These are phyloP conservation scores for Chionodraco myersi DNA, from an alignment of 2,113 vertebrate species.

Conservation along the genomic window DNA sequence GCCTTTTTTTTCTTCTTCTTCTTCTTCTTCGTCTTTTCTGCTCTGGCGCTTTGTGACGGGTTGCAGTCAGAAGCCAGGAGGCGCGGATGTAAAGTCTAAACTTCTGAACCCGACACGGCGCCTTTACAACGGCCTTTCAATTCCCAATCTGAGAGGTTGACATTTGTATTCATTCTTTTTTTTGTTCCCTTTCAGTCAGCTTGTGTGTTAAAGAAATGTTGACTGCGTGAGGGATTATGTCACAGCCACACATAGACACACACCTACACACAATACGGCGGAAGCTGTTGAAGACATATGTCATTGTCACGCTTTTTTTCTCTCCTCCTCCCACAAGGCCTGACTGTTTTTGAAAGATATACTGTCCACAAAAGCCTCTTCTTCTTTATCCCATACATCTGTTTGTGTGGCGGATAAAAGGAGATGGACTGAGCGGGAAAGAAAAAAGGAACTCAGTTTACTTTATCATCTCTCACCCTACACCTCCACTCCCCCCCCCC, in stretches of 20 bases:
- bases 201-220: slow-evolving; percentile 61
- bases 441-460: slow-evolving; percentile 70
- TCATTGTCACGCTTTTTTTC: slow-evolving; percentile 71
- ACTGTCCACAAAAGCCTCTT: slow-evolving; percentile 73
- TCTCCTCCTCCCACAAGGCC: slow-evolving; percentile 45
- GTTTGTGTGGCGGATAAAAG: slow-evolving; percentile 68
- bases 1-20: slow-evolving; percentile 36
- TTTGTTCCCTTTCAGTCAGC: slow-evolving; percentile 28
- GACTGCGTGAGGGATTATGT: slow-evolving; percentile 70
- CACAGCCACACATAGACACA: slow-evolving; percentile 48
- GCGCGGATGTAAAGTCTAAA: slow-evolving; percentile 69
- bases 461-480: slow-evolving; percentile 76
- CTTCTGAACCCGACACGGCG: slow-evolving; percentile 17
- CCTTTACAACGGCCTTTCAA: slow-evolving; percentile 50
- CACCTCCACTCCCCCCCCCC: neutral
- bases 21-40: slow-evolving; percentile 14
- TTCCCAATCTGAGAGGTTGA: slow-evolving; percentile 61
- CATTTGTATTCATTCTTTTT: slow-evolving; percentile 60
- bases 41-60: slow-evolving; percentile 72
- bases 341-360: slow-evolving; percentile 78
- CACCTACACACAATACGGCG: slow-evolving; percentile 20
- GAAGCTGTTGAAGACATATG: slow-evolving; percentile 71
- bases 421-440: slow-evolving; percentile 67
- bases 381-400: slow-evolving; percentile 78
- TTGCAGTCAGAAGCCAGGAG: slow-evolving; percentile 67